Evolutionary conservation across 2,113 vertebrate genomes (phyloP).

Genomic region (Microcebus jonahi): DNA sequence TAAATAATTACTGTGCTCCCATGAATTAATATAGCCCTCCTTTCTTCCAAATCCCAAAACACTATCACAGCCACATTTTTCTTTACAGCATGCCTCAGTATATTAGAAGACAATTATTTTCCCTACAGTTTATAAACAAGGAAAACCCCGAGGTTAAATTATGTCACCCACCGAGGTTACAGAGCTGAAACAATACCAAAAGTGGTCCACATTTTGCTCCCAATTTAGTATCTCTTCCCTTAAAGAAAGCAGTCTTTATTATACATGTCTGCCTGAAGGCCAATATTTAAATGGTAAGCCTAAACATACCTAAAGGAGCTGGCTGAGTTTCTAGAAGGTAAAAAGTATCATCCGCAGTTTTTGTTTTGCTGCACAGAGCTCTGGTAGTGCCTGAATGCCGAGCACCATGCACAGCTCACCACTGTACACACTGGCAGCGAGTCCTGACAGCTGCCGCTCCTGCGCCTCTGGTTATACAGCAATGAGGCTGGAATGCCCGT

Average conservation of each 20-base stretch:
- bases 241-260: not conserved
- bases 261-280: not conserved
- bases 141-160: not conserved
- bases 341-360: not conserved
- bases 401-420: not conserved
- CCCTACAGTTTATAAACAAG: not conserved
- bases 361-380: not conserved
- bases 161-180: not conserved
- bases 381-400: not conserved
- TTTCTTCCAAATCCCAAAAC: not conserved
- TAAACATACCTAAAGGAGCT: slow-evolving; percentile 68
- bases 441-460: slow-evolving; percentile 79
- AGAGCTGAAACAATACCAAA: not conserved
- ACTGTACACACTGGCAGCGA: slow-evolving; percentile 53
- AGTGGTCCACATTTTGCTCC: not conserved
- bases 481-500: not conserved
- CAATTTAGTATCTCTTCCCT: not conserved
- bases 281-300: not conserved
- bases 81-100: not conserved
- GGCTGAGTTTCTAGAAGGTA: slow-evolving; percentile 35
- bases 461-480: not conserved
- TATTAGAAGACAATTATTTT: slow-evolving; percentile 12
- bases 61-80: not conserved
- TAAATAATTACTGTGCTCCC: not conserved
- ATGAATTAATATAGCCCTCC: not conserved